Evolutionary conservation across 2,888 invertebrate species (phyloP), one percentile per base, ranked within the genome.

Genomic region (Oxycera nigricornis): DNA sequence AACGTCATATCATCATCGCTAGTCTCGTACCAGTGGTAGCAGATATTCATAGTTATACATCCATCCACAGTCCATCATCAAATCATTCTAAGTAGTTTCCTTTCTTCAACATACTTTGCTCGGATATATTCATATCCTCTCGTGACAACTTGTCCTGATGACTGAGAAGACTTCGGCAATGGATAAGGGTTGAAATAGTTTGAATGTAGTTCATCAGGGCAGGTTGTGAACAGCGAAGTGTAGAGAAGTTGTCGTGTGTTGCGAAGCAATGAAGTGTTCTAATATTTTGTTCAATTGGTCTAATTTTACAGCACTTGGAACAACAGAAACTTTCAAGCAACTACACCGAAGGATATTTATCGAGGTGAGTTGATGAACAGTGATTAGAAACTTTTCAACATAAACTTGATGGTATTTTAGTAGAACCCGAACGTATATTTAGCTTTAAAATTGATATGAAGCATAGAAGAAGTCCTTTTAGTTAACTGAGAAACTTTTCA

Each of bases 291-390:
- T 24, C 46, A 31, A 9, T 73, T 50, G 20, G 61, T 73, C 46
- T 72, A 17, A 62, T 80, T 82, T 86, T 88, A 50, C 85, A 91
- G 91, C 90, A 90, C 80, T 87, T 92, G 84, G 92, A 93, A 85
- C 88, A 92, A 87, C 87, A 91, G 87, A 86, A 91, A 88, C 82
- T 91, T 22, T 88, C 91, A 70, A 87, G 89, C 35, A 89, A 89
- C 76, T 85, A 90, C 74, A 88, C 89, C 2, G 93, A 92, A 86
- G 92, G 94, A 65, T 93, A 93, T 83, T 91, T 94, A 88, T 92
- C 93, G 78, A 92, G 94, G 94, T 94, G 85, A 88, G 89, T 88
- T n/a, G n/a, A n/a, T n/a, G n/a, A n/a, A n/a, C n/a, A n/a, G n/a
- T n/a, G n/a, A n/a, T n/a, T n/a, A n/a, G n/a, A n/a, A n/a, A n/a